A percentile compares a stretch with the other conserved stretches of the same genome.
These are phyloP conservation scores for Thysanoteuthis rhombus DNA, from an alignment of 2,888 invertebrate genomes.

Conservation along the genomic window DNA sequence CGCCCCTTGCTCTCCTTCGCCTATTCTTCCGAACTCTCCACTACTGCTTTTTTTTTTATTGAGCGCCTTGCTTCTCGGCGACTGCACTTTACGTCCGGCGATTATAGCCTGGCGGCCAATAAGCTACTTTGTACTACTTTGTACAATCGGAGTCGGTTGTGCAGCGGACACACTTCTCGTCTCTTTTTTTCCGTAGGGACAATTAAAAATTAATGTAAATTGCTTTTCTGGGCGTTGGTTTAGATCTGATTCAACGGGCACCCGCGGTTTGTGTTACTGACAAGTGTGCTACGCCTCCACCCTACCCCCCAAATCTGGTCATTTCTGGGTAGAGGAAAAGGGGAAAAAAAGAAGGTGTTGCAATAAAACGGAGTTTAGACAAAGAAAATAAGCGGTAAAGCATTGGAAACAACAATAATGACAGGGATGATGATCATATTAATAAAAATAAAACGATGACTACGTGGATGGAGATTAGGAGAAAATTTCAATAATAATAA, in stretches of 20 bases:
- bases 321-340: background rate
- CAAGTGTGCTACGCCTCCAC: background rate
- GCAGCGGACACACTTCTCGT: background rate
- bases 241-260: background rate
- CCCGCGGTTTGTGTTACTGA: background rate
- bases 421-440: background rate
- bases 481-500: no score
- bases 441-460: background rate
- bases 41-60: background rate
- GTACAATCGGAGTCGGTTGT: background rate
- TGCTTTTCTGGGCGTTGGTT: background rate
- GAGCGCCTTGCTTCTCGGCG: background rate
- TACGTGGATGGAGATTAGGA: no score
- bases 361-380: background rate
- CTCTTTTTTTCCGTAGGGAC: background rate
- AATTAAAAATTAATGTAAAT: slow-evolving; percentile 12
- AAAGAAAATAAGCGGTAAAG: background rate
- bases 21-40: background rate
- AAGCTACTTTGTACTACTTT: background rate
- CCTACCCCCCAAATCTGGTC: background rate
- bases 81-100: background rate
- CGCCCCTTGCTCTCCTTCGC: background rate
- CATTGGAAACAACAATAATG: background rate
- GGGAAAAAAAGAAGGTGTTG: background rate
- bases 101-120: background rate